These are phyloP conservation scores for Macquaria ambigua DNA, from an alignment of 2,113 vertebrate species.

Conservation along the genomic window DNA sequence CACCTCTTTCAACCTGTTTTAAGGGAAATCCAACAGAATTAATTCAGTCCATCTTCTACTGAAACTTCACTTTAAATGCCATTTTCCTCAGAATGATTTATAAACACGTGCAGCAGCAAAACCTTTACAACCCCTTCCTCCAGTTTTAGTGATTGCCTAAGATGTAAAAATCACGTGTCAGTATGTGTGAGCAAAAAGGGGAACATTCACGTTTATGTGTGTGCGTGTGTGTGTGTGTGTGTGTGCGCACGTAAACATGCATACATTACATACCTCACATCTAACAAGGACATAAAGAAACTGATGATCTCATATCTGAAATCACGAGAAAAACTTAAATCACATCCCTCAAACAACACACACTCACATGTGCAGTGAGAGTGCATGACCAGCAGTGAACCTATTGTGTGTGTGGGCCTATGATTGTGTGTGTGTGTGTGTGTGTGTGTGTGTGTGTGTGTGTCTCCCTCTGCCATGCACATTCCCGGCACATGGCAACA, in stretches of 20 bases:
- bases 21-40: background rate
- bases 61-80: background rate
- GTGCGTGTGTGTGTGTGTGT: background rate
- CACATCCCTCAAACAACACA: background rate
- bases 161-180: conserved; percentile 8
- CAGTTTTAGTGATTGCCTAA: background rate
- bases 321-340: conserved; percentile 1
- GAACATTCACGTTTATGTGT: background rate
- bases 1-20: background rate
- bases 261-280: background rate
- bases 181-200: background rate
- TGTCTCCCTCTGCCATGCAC: conserved; percentile 69
- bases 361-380: conserved; percentile 7
- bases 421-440: conserved; percentile 32
- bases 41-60: background rate
- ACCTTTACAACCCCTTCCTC: background rate
- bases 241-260: background rate
- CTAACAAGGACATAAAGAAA: background rate
- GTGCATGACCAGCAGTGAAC: conserved; percentile 15
- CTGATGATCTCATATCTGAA: background rate
- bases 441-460: conserved; percentile 36
- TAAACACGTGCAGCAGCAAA: background rate
- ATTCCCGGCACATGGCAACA: conserved; percentile 85
- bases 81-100: background rate
- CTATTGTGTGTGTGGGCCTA: conserved; percentile 27